Conservation (phyloP, 2,113 vertebrate genomes). For the Chlorodrepanis virens region DNA sequence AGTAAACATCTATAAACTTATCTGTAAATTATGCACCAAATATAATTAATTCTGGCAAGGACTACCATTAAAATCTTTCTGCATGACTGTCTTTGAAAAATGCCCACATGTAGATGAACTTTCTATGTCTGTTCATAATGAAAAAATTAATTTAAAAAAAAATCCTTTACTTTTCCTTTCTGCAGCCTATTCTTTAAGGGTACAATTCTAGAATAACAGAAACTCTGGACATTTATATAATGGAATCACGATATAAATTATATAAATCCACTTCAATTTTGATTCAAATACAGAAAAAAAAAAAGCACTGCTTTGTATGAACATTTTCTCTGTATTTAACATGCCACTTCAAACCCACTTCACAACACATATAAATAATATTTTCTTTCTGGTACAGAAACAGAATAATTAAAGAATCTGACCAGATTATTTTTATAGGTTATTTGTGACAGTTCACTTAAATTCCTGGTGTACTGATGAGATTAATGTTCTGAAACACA, state of each 20-base stretch:
- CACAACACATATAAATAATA: not conserved
- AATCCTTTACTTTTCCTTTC: not conserved
- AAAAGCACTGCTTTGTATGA: not conserved
- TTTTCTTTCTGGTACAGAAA: not conserved
- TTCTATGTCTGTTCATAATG: not conserved
- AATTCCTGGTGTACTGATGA: not conserved
- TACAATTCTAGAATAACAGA: not conserved
- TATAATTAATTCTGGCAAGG: not conserved
- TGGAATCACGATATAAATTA: not conserved
- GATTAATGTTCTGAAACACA: not conserved
- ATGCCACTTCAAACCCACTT: not conserved
- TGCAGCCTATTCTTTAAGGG: not conserved
- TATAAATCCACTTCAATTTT: not conserved
- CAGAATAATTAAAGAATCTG: not conserved
- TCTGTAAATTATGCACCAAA: not conserved
- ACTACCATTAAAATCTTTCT: not conserved
- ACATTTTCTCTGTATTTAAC: not conserved
- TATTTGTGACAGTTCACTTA: not conserved
- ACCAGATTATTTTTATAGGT: not conserved
- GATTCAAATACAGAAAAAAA: not conserved
- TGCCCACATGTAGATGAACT: not conserved
- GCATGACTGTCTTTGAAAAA: not conserved
- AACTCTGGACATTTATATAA: not conserved
- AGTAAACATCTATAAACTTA: not conserved
- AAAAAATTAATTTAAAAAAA: fast-evolving